These are phyloP conservation scores for Bombus waltoni DNA, from an alignment of 1,140 invertebrate genomes.

Conservation along the genomic window DNA sequence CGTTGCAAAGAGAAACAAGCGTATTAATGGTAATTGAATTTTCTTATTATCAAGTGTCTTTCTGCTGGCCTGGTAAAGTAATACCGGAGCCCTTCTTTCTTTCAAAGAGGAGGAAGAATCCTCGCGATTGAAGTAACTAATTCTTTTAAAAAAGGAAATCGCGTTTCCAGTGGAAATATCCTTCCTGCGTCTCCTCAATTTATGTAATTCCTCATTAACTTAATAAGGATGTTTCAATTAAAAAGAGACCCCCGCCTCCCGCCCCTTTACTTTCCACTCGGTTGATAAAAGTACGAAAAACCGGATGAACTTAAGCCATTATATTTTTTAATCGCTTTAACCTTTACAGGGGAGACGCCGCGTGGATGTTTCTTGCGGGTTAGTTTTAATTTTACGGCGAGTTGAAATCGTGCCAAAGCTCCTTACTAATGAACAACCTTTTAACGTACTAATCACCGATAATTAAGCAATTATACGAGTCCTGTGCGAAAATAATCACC, in stretches of 20 bases:
- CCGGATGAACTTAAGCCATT: neutral
- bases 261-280: neutral
- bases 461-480: slow-evolving; percentile 29
- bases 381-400: slow-evolving; percentile 40
- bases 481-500: slow-evolving; percentile 27
- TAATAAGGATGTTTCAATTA: slow-evolving; percentile 36
- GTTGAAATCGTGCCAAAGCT: slow-evolving; percentile 17
- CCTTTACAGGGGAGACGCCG: neutral
- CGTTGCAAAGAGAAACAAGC: neutral
- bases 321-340: slow-evolving; percentile 32
- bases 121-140: neutral
- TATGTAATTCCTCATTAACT: slow-evolving; percentile 33
- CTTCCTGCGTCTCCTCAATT: neutral
- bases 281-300: slow-evolving; percentile 16
- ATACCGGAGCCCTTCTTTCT: neutral
- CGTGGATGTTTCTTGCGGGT: neutral
- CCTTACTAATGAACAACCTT: slow-evolving; percentile 25
- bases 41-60: neutral
- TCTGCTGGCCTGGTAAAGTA: neutral
- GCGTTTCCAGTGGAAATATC: neutral
- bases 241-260: neutral
- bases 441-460: slow-evolving; percentile 38
- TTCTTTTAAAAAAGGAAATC: neutral
- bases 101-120: neutral
- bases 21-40: neutral